A percentile compares a stretch with the other conserved stretches of the same genome.
phyloP scores from a whole-genome alignment of 2,113 vertebrate genomes.

The Ptilorrhoa leucosticta region DNA sequence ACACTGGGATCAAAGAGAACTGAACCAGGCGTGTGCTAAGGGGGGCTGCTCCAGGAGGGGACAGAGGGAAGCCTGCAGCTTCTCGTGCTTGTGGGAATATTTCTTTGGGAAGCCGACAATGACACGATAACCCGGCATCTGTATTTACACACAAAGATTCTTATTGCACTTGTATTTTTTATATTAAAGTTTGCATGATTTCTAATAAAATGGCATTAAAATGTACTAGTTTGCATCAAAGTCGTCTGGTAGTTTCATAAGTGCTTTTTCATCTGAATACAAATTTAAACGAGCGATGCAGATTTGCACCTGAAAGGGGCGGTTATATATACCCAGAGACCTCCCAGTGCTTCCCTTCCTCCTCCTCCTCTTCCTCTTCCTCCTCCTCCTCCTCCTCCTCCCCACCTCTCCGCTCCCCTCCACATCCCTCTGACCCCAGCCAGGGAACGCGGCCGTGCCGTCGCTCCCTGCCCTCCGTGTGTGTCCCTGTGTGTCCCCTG shows the following conservation, averaged over 20 bases:
- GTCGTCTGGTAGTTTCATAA: conserved; percentile 56
- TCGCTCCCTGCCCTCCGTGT: not conserved
- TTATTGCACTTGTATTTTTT: conserved; percentile 81
- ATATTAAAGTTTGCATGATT: conserved; percentile 84
- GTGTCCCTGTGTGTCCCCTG: not conserved
- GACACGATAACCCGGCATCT: conserved; percentile 52
- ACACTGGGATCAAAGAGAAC: not conserved
- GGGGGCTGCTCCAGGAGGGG: not conserved
- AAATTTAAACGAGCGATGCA: conserved; percentile 26
- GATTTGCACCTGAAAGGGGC: conserved; percentile 51
- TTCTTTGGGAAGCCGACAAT: conserved; percentile 23
- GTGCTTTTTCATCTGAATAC: conserved; percentile 33
- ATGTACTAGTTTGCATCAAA: conserved; percentile 66
- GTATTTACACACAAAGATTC: conserved; percentile 70
- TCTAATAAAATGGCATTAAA: conserved; percentile 85
- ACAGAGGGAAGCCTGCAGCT: not conserved
- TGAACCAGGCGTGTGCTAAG: not conserved
- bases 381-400: not conserved
- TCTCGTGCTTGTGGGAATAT: not conserved
- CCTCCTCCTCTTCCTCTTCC: not conserved
- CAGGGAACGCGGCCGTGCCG: not conserved
- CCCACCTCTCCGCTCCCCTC: not conserved
- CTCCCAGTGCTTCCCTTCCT: not conserved
- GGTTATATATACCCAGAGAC: not conserved
- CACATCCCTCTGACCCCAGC: not conserved